Evolutionary conservation across 2,888 invertebrate species (phyloP).

Genomic region (Nephrotoma guestfalica): DNA sequence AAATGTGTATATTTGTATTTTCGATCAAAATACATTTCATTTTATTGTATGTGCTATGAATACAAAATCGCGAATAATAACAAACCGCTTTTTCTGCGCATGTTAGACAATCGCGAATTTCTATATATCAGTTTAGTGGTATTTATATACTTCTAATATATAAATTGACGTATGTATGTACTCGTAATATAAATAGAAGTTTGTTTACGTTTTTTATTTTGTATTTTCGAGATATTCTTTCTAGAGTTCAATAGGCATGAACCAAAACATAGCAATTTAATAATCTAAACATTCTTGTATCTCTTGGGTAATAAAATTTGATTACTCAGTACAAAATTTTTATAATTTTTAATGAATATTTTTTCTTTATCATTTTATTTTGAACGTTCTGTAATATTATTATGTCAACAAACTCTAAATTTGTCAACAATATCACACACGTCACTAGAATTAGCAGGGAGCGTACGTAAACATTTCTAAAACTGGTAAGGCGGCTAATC

Average conservation of each 20-base stretch:
- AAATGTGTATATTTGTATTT: not conserved
- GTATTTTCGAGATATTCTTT: not conserved
- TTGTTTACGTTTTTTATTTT: not conserved
- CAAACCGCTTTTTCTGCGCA: not conserved
- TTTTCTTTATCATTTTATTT: not conserved
- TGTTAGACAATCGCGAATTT: not conserved
- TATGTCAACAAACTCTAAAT: not conserved
- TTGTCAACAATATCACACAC: not conserved
- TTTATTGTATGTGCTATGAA: not conserved
- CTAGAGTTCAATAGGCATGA: not conserved
- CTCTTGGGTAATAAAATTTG: not conserved
- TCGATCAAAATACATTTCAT: not conserved
- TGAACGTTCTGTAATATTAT: not conserved
- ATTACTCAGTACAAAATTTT: not conserved
- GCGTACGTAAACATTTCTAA: not conserved
- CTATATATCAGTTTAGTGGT: not conserved
- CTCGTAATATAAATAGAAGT: not conserved
- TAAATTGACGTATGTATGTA: not conserved
- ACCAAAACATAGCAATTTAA: not conserved
- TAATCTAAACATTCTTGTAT: not conserved
- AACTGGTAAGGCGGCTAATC: not conserved
- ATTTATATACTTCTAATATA: not conserved
- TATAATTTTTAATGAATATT: not conserved
- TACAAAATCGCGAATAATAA: not conserved
- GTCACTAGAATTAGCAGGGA: not conserved